Evolutionary conservation across 2,797 vertebrate species (phyloP).

Genomic region (Momotus momota): DNA sequence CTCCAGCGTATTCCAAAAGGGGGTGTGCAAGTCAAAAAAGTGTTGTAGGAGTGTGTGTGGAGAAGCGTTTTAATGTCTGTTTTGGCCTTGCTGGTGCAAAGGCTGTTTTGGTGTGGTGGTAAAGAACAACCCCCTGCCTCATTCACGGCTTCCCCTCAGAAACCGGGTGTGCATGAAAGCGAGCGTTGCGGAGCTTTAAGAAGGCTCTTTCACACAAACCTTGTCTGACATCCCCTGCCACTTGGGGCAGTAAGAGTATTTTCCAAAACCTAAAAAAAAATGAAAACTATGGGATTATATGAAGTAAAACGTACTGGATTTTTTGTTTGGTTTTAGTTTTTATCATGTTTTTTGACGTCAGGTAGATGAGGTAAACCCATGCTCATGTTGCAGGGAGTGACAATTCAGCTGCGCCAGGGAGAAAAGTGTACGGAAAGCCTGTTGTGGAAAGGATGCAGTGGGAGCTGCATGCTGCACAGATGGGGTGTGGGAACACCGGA

Average conservation of each 20-base stretch:
- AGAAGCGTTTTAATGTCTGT: neutral
- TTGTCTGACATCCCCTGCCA: neutral
- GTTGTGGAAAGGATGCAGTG: neutral
- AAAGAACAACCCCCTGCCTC: neutral
- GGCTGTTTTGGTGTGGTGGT: neutral
- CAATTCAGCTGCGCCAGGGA: neutral
- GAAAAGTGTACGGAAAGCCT: neutral
- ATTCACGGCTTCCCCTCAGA: neutral
- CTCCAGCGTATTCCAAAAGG: neutral
- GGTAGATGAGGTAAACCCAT: neutral
- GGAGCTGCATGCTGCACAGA: neutral
- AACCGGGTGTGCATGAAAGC: neutral
- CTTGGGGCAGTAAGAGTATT: neutral
- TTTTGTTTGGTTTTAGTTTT: neutral
- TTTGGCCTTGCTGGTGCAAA: neutral
- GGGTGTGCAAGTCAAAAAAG: neutral
- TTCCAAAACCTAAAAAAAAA: neutral
- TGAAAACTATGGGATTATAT: neutral
- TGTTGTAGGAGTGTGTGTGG: neutral
- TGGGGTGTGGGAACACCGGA: neutral
- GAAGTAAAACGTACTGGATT: neutral
- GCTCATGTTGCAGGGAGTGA: rapidly evolving
- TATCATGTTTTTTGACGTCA: neutral
- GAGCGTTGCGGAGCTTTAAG: neutral
- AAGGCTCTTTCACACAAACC: neutral